Evolutionary conservation across 2,888 invertebrate species (phyloP), one percentile per base, ranked within the genome.

Genomic region (Hyposoter dolosus): DNA sequence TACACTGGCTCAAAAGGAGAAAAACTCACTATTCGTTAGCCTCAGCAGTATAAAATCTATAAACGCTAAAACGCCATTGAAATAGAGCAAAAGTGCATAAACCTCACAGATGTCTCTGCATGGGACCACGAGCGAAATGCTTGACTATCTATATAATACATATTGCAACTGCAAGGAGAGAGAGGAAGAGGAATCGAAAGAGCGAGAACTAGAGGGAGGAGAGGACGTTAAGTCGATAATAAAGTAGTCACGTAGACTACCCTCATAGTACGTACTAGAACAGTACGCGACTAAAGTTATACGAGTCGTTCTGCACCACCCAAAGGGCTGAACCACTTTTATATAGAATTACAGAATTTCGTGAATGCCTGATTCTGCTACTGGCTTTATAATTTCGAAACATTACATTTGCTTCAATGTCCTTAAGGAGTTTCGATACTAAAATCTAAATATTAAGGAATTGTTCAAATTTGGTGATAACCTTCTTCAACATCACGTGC

Each of bases 231-330:
- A 85, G 85, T 85, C 85, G 82, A 85, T 85, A 85, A 85, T 85
- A 85, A 85, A 83, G 85, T 83, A 76, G 85, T 85, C 85, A 85
- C 85, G 85, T 83, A 85, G 82, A 60, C 79, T 85, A 40, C 72
- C 56, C 68, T 78, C 66, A 40, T 60, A 9, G 15, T 60, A 76
- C 77, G 40, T 80, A 71, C 56, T 71, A 43, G 68, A 71, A 32
- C 77, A 63, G 40, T 76, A 10, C 50, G 35, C 68, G 53, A 66
- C 45, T 69, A 35, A 17, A 65, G 35, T 78, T 50, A 66, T 72
- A 78, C 77, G 71, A 66, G 77, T 74, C 53, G 32, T 71, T 47
- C 69, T 28, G 28, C 76, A 35, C 65, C 12, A 23, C 71, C 10
- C 28, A 50, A 78, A 56, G 53, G 68, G 28, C 17, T 50, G 7